Base-by-base conservation (phyloP, 2,797 vertebrate genomes). In the Hippoglossus hippoglossus region DNA sequence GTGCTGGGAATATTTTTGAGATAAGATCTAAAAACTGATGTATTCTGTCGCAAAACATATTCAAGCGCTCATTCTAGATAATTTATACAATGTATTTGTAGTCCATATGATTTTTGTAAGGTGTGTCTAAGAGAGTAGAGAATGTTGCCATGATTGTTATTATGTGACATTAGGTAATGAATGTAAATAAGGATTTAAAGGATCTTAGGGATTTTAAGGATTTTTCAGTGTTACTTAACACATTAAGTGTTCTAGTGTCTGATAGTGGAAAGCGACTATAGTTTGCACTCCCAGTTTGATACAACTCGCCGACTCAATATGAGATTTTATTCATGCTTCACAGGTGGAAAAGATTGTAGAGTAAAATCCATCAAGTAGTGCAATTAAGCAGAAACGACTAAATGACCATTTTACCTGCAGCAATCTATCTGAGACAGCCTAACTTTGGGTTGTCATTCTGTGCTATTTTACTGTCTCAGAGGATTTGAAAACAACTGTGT, bases 271-370 rank as follows among this genome's bases (percentile, higher is more conserved):
- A 64, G 61, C 54, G 51, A 13, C 21, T 59, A 13, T 50, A 54
- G 58, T 41, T 31, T 3, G 47, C 34, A 60, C 25, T 21, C 44
- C 26, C 13, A 0, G 2, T 50, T 71, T 47, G 22, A 47, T 28
- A 54, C 8, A 15, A 58, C 13, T 52, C 28, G 44, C 1, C 2
- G 44, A 46, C 18, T 51, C 31, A 49, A 24, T 46, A 21, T 13
- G 10, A 41, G 5, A 60, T 59, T 50, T 15, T n/a, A 57, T 36
- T 74, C 31, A 61, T 31, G 13, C 76, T 79, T 79, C 19, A 47
- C 18, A 57, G 21, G 18, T 65, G 9, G 34, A 60, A 68, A 63
- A 47, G 24, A 51, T 47, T 21, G 25, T 41, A 57, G 6, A 51
- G 16, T 26, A 18, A 70, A 41, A 16, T 53, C 26, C 8, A 41